Percentiles rank a stretch among this genome's conserved stretches.
Evolutionary conservation across 2,113 vertebrate genomes (phyloP).

Genomic region (Calidris pygmaea): DNA sequence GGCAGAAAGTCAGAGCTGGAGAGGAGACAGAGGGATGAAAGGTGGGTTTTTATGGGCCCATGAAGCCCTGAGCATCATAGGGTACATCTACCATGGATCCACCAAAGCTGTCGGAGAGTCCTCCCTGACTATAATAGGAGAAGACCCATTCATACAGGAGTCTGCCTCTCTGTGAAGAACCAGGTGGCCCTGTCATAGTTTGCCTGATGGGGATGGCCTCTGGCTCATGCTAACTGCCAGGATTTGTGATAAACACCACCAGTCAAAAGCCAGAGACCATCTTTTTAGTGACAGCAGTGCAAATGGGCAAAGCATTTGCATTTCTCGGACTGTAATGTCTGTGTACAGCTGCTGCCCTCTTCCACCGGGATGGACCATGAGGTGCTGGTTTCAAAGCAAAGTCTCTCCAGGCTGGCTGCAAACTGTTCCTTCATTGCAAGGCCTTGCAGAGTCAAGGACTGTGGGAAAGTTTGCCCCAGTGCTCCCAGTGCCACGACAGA

Average conservation of each 20-base stretch:
- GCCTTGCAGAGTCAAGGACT: not conserved
- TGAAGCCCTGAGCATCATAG: not conserved
- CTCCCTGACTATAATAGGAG: not conserved
- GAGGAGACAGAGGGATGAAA: not conserved
- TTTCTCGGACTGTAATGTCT: not conserved
- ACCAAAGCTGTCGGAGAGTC: not conserved
- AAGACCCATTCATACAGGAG: not conserved
- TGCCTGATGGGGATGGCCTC: not conserved
- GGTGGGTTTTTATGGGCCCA: not conserved
- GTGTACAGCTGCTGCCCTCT: not conserved
- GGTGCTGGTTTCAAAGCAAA: not conserved
- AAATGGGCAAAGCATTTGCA: not conserved
- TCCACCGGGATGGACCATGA: not conserved
- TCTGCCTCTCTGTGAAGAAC: not conserved
- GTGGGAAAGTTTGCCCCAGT: fast-evolving
- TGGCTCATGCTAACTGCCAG: not conserved
- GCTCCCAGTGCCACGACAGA: fast-evolving
- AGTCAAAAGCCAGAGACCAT: not conserved
- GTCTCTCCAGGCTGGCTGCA: not conserved
- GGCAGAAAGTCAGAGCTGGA: not conserved
- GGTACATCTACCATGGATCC: not conserved
- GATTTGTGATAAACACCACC: not conserved
- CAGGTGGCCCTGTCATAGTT: not conserved
- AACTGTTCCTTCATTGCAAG: not conserved
- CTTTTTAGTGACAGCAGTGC: not conserved